Evolutionary conservation across 2,113 vertebrate species (phyloP), one percentile per base, ranked within the genome.

Genomic region (Melanocharis versteri): DNA sequence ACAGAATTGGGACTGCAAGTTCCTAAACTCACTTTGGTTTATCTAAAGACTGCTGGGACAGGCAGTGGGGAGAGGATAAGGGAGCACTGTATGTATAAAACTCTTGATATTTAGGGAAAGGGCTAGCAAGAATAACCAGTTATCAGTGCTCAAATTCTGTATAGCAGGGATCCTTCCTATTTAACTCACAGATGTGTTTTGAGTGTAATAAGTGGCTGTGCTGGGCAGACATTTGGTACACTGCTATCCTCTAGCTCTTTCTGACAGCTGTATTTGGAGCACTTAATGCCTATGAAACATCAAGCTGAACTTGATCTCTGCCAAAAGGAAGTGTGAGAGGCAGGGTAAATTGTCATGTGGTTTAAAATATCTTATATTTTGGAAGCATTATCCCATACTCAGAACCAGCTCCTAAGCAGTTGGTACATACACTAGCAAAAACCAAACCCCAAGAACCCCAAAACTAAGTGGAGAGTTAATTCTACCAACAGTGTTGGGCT

Each of bases 11-110:
- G 88, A 89, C 94, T 86, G 23, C 57, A 90, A 83, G 76, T 91
- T 64, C 73, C 88, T 93, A 64, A 89, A 89, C 86, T 97, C 90
- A 89, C 54, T 96, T 88, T 90, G 90, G 90, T 96, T 96, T 96
- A 90, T 92, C 94, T 95, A 91, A 96, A 96, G 96, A 96, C 97
- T 94, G 85, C 95, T 95, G 97, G 96, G 83, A 81, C 96, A 87
- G 83, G 95, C 77, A 12, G 89, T 79, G 88, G 84, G 93, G 93
- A 94, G 96, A 83, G 83, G 85, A 82, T 77, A 71, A 94, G 94
- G 94, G 96, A 94, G 96, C 95, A 97, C 97, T 96, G 66, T 92
- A 48, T 95, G 66, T 94, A 86, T 91, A 96, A 95, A 96, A 83
- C n/a, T 89, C 76, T 90, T 83, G 85, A 75, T 92, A 83, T 95